Conservation (phyloP, 2,797 vertebrate genomes). For the Carcharodon carcharias region DNA sequence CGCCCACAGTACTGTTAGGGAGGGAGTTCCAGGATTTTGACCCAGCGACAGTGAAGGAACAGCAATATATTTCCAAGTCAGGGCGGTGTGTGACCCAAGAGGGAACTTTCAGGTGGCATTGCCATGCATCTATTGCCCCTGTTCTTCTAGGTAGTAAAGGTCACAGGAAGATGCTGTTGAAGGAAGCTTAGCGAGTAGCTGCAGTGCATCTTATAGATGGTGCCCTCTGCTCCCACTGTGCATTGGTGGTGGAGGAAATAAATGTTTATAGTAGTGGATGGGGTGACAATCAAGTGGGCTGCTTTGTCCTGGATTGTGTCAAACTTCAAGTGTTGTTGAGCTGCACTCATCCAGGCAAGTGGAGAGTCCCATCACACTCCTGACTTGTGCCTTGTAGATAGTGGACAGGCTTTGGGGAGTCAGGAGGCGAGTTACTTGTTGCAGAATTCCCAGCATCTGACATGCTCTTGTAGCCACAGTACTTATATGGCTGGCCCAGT, state of each 20-base stretch:
- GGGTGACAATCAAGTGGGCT: not conserved
- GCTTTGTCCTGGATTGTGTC: not conserved
- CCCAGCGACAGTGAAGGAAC: no score
- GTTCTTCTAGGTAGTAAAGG: not conserved
- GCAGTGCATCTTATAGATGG: not conserved
- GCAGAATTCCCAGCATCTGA: no score
- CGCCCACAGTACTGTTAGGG: no score
- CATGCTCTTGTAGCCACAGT: no score
- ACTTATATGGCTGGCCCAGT: no score
- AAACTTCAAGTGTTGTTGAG: not conserved
- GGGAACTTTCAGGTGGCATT: not conserved
- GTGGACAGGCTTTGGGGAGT: not conserved
- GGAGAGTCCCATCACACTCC: not conserved
- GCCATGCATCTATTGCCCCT: not conserved
- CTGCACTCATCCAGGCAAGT: not conserved
- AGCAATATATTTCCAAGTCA: no score
- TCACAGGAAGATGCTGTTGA: not conserved
- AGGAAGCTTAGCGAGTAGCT: not conserved
- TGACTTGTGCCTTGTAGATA: not conserved
- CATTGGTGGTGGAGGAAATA: no score
- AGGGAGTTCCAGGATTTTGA: no score
- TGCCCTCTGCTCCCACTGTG: no score
- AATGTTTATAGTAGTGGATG: no score
- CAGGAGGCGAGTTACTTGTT: no score
- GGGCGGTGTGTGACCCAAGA: not conserved